A percentile compares a stretch with the other conserved stretches of the same genome.
phyloP scores from a whole-genome alignment of 2,888 invertebrate genomes.

The Agrochola lychnidis region DNA sequence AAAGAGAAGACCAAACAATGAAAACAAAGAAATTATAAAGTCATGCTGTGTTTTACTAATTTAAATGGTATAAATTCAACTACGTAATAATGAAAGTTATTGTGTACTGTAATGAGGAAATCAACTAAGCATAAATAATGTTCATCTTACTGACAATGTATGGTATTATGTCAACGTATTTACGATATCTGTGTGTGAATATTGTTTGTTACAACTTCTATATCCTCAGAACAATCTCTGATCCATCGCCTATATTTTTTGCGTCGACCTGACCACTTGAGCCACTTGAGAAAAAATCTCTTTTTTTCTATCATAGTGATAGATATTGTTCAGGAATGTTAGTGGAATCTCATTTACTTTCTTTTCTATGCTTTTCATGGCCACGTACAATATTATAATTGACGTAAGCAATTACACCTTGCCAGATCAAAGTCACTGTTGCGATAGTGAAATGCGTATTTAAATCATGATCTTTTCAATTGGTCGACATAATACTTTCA shows the following conservation, averaged over 20 bases:
- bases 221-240: constrained; percentile 20
- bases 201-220: constrained; percentile 17
- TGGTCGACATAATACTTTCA: constrained; percentile 85
- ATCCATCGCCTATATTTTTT: constrained; percentile 24
- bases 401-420: constrained; percentile 61
- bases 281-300: constrained; percentile 29
- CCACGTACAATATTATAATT: constrained; percentile 58
- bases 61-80: constrained; percentile 59
- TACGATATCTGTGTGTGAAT: constrained; percentile 30
- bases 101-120: constrained; percentile 63
- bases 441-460: constrained; percentile 72
- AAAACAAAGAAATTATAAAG: constrained; percentile 67
- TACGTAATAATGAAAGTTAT: constrained; percentile 68
- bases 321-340: constrained; percentile 20
- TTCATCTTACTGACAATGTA: constrained; percentile 43
- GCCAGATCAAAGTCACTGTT: constrained; percentile 68
- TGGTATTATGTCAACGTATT: constrained; percentile 48
- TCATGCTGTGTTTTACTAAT: constrained; percentile 65
- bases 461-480: constrained; percentile 80
- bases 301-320: constrained; percentile 25
- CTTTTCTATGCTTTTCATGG: constrained; percentile 53
- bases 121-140: constrained; percentile 66
- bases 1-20: constrained; percentile 50
- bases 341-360: constrained; percentile 29
- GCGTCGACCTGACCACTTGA: constrained; percentile 13